Evolutionary conservation across 2,113 vertebrate species (phyloP), one percentile per base, ranked within the genome.

Genomic region (Nerophis ophidion): DNA sequence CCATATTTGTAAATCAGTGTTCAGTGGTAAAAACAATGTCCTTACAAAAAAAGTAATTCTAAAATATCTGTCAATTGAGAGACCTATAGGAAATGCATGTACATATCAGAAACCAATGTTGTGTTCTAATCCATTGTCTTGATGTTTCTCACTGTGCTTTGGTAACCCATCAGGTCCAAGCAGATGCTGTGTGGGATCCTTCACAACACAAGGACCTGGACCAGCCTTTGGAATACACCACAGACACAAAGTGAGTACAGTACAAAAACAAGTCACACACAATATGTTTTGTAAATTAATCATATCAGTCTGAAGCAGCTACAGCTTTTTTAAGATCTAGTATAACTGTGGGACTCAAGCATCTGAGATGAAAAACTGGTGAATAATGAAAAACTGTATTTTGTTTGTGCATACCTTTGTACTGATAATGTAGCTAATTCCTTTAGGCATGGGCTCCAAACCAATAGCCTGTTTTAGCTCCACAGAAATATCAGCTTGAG

Each of bases 391-490:
- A 26, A 26, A 26, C 26, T 26, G 19, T 19, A 7, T 26, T 26
- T 26, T 56, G 54, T 56, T 15, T 36, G 17, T 6, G 5, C 65
- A 38, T 76, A 88, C 86, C 93, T 93, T 84, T 8, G 95, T 97
- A 74, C 89, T 90, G n/a, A 98, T 93, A 65, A 97, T 72, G 61
- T 96, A 95, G 57, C 61, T 88, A 55, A 98, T 57, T 19, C 88
- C 86, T 1, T 88, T 92, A 0, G 92, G 87, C 38, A 68, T 26
- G 0, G 92, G 88, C n/a, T 94, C 90, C 0, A 69, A 56, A 44
- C 86, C 82, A 71, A 95, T 87, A 0, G 74, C 68, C 0, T 82
- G 50, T 10, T 81, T 82, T 58, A 98, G 82, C 40, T 92, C 88
- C 7, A 88, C 88, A 0, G 92, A 70, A 14, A 93, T 80, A 0